Conservation (phyloP, 30 jellyfish, hydroid and myxozoan species). For the Pelagia noctiluca region DNA sequence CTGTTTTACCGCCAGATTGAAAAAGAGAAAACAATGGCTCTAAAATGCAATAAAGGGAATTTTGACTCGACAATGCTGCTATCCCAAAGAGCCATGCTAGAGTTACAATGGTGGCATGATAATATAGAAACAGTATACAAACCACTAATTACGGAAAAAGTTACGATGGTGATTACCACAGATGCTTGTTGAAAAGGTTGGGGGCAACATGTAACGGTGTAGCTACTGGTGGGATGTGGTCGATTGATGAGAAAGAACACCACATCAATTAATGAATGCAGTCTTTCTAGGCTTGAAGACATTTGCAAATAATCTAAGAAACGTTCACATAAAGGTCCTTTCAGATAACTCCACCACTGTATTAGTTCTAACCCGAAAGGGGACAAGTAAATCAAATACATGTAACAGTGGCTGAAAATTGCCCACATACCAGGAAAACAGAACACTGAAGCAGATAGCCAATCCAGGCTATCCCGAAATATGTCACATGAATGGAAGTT, state of each 20-base stretch:
- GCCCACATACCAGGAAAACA: slow-evolving; percentile 62
- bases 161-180: background rate
- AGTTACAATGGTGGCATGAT: background rate
- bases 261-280: slow-evolving; percentile 31
- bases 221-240: slow-evolving; percentile 28
- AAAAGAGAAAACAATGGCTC: background rate
- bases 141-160: background rate
- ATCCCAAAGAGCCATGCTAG: background rate
- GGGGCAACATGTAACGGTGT: slow-evolving; percentile 5
- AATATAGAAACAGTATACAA: background rate
- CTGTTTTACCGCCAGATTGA: background rate
- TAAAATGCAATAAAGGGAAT: background rate
- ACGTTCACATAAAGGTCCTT: slow-evolving; percentile 14
- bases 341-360: slow-evolving; percentile 55
- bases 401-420: slow-evolving; percentile 42
- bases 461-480: slow-evolving; percentile 16
- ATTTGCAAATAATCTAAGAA: background rate
- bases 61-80: background rate
- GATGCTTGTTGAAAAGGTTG: slow-evolving; percentile 38
- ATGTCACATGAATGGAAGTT: slow-evolving; percentile 40
- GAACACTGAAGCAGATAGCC: slow-evolving; percentile 33
- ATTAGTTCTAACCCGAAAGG: slow-evolving; percentile 13
- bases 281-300: slow-evolving; percentile 15
- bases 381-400: slow-evolving; percentile 11
- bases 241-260: slow-evolving; percentile 3